phyloP scores from a whole-genome alignment of 2,797 vertebrate species.

The Monodelphis domestica region DNA sequence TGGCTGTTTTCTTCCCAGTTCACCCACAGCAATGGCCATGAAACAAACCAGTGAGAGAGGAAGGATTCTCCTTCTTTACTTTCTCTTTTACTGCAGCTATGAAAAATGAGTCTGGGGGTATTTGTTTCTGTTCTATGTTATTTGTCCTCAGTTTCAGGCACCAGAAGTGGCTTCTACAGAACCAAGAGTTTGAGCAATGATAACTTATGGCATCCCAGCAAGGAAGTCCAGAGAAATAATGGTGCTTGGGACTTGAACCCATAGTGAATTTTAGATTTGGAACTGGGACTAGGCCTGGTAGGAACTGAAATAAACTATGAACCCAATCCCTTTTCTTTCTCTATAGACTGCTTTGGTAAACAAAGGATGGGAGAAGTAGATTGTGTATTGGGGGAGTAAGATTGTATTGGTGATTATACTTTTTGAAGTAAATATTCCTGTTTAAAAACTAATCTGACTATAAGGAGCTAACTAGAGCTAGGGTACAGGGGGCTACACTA shows the following conservation, averaged over 20 bases:
- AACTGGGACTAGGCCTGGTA: too few relatives aligned
- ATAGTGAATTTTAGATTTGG: too few relatives aligned
- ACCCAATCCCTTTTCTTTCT: too few relatives aligned
- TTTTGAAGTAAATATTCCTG: too few relatives aligned
- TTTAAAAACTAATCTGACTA: too few relatives aligned
- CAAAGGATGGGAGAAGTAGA: too few relatives aligned
- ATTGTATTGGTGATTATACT: too few relatives aligned
- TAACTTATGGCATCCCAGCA: neutral
- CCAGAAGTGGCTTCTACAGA: neutral
- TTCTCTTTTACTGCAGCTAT: neutral
- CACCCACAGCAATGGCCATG: neutral
- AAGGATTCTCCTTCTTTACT: neutral
- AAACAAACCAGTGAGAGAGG: neutral
- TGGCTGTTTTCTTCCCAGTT: neutral
- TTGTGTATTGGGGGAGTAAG: too few relatives aligned
- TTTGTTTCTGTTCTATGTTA: neutral
- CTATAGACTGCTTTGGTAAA: too few relatives aligned
- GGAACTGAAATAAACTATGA: too few relatives aligned
- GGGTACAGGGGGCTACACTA: too few relatives aligned
- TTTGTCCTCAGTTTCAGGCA: neutral
- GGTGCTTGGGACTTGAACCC: neutral
- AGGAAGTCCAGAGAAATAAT: neutral
- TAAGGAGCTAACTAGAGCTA: too few relatives aligned
- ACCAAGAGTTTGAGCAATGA: neutral
- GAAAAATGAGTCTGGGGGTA: neutral